These are phyloP conservation scores for Cephus rjabovi DNA, from an alignment of 2,888 invertebrate genomes.

Conservation along the genomic window DNA sequence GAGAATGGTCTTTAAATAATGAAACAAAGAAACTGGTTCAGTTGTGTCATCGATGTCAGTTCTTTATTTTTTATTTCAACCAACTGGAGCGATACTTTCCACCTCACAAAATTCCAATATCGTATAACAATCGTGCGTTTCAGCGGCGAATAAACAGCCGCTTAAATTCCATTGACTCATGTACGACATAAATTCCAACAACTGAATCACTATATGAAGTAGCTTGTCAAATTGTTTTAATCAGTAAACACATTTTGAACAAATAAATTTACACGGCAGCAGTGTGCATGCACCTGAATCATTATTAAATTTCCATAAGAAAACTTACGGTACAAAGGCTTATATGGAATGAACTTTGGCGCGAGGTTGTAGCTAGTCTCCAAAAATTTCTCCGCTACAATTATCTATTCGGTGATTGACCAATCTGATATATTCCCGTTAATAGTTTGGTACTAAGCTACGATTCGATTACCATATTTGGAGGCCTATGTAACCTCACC, in stretches of 20 bases:
- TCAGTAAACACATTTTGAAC: background rate
- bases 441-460: conserved; percentile 1
- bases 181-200: background rate
- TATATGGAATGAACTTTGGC: background rate
- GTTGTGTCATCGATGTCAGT: background rate
- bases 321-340: background rate
- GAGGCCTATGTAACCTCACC: conserved; percentile 12
- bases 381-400: background rate
- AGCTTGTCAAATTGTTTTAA: background rate
- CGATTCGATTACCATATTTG: conserved; percentile 15
- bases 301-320: background rate
- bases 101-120: background rate
- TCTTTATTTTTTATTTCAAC: background rate
- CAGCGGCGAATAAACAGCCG: background rate
- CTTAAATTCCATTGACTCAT: background rate
- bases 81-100: background rate
- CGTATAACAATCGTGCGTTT: background rate
- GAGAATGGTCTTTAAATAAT: background rate
- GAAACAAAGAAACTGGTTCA: background rate
- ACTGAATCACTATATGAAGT: background rate
- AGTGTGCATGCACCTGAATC: background rate
- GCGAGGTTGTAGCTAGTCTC: background rate
- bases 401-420: background rate
- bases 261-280: background rate
- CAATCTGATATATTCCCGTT: background rate